A percentile compares a stretch with the other conserved stretches of the same genome.
phyloP scores from a whole-genome alignment of 1,140 invertebrate genomes.

The Orussus abietinus region DNA sequence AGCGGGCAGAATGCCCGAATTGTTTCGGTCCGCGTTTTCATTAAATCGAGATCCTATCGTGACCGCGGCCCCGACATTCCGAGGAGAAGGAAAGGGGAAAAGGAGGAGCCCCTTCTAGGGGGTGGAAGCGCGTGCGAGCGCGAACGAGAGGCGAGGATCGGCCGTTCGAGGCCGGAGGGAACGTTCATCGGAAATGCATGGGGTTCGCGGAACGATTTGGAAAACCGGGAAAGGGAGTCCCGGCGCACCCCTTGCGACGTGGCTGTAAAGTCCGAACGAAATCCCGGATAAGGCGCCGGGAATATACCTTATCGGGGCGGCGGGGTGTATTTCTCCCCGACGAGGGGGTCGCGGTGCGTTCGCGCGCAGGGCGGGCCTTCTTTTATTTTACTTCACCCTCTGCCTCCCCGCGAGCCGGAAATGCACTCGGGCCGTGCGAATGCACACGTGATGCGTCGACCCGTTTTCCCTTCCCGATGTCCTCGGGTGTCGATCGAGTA shows the following conservation, averaged over 20 bases:
- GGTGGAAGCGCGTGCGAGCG: neutral
- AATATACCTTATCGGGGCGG: constrained; percentile 34
- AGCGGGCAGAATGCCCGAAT: constrained; percentile 17
- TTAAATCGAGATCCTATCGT: constrained; percentile 46
- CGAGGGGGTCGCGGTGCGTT: constrained; percentile 18
- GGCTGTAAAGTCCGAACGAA: constrained; percentile 38
- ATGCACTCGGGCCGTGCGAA: constrained; percentile 36
- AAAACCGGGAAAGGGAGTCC: constrained; percentile 26
- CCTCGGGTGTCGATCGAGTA: no score
- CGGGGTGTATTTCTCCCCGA: neutral
- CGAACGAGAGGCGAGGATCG: constrained; percentile 8
- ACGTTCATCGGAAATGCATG: constrained; percentile 52
- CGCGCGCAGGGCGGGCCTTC: constrained; percentile 11
- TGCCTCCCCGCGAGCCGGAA: constrained; percentile 11
- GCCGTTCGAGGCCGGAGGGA: constrained; percentile 18
- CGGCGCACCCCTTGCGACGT: constrained; percentile 12
- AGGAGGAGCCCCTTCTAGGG: neutral
- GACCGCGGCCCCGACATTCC: constrained; percentile 18
- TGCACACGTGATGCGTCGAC: constrained; percentile 40
- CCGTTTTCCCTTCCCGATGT: no score
- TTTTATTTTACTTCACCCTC: constrained; percentile 5
- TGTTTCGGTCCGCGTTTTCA: constrained; percentile 34
- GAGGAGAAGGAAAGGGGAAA: constrained; percentile 15
- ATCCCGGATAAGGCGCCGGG: constrained; percentile 39
- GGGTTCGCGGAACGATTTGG: constrained; percentile 26